Base-by-base conservation (phyloP, 2,113 vertebrate species). In the Macroglossus sobrinus region DNA sequence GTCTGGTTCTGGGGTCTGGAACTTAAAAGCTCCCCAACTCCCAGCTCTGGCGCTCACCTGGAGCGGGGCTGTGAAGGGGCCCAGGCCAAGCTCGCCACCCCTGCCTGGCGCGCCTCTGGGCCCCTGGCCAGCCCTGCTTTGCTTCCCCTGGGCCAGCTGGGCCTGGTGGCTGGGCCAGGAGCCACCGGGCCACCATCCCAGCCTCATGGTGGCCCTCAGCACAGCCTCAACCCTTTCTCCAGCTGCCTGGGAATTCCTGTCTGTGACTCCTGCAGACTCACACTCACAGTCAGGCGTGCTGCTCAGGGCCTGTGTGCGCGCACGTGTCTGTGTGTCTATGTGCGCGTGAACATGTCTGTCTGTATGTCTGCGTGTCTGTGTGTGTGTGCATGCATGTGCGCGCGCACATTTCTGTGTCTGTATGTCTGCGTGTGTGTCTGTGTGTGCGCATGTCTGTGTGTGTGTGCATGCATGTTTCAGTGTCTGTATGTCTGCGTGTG, bases 311-410 rank as follows among this genome's bases (percentile, higher is more conserved):
- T 35, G 15, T 81, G 15, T 0, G 3, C 24, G 6, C n/a, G n/a
- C n/a, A n/a, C 19, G 57, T 14, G 1, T 4, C 5, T 43, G 18
- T 26, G 2, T 8, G n/a, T n/a, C n/a, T n/a, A n/a, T n/a, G n/a
- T n/a, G n/a, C n/a, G n/a, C n/a, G n/a, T n/a, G n/a, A n/a, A n/a
- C n/a, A n/a, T n/a, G n/a, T n/a, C n/a, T n/a, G n/a, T n/a, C n/a
- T n/a, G n/a, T n/a, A n/a, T n/a, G n/a, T n/a, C n/a, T n/a, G n/a
- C n/a, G n/a, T n/a, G n/a, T n/a, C n/a, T 30, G 6, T 24, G 57
- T 14, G 1, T 4, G 7, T 43, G 18, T 26, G 2, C 8, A 7
- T 66, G 79, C 16, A 14, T 18, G 35, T 4, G 40, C 26, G 4
- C 43, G 7, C 16, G 24, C 43, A 19, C 19, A 1, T 19, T 7